Base-by-base conservation (phyloP, 2,797 vertebrate species). In the Loriculus beryllinus region DNA sequence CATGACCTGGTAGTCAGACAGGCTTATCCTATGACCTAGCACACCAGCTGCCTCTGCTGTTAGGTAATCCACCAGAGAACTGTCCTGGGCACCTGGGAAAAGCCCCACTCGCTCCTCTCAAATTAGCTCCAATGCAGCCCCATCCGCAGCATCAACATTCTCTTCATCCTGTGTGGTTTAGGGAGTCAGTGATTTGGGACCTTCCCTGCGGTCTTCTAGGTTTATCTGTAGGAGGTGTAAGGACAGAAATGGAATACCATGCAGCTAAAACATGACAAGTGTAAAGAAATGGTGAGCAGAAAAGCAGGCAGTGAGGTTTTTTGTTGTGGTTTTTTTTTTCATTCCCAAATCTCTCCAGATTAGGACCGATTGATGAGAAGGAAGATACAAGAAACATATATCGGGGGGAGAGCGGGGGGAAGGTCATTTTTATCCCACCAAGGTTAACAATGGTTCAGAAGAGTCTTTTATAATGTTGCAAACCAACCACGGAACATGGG, bases 41-140 rank as follows among this genome's bases (percentile, higher is more conserved):
- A 19, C 17, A 40, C 14, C 79, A 83, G 82, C 65, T 89, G 87
- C 39, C 68, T 77, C 60, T 57, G 64, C 84, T 68, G 29, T 75
- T 71, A 33, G 35, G 21, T 51, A 60, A 82, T 31, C 26, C 37
- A n/a, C 17, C 0, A 0, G 21, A 19, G 45, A 59, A n/a, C 78
- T 26, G 37, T 3, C 42, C 11, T 31, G 6, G 10, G 28, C 35
- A 23, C 62, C 29, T 6, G 39, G 48, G 49, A 65, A 56, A 81
- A 21, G 9, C 21, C 9, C 10, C 16, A 7, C 39, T 40, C 2
- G 6, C 63, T 88, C n/a, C 48, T 35, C 56, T 57, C 56, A 14
- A 4, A 31, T 29, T 22, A 39, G 22, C 23, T 63, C 29, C 26
- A 56, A n/a, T 18, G 25, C 35, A 57, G 35, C n/a, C 52, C 23